Evolutionary conservation across 2,113 vertebrate genomes (phyloP).

Genomic region (Dipodomys stephensi): DNA sequence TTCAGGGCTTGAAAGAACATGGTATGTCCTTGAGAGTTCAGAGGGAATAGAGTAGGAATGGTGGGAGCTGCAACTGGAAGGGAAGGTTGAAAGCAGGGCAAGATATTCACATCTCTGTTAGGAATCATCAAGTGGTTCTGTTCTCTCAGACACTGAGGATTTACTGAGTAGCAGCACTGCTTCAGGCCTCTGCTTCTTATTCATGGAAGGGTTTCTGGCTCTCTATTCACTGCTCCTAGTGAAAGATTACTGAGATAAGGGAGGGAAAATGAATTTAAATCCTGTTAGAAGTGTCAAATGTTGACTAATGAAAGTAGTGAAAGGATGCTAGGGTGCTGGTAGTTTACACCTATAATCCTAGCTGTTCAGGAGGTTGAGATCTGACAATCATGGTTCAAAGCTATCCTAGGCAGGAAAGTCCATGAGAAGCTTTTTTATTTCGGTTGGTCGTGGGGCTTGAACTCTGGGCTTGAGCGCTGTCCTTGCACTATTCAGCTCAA

Average conservation of each 20-base stretch:
- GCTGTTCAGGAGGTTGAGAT: no score
- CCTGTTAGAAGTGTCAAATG: neutral
- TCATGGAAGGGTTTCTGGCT: neutral
- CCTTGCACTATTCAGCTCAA: no score
- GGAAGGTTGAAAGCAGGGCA: neutral
- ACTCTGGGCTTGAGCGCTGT: no score
- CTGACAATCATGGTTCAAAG: no score
- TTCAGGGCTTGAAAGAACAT: neutral
- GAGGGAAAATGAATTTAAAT: slow-evolving; percentile 30
- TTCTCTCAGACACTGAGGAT: neutral
- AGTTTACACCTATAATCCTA: no score
- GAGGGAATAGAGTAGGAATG: neutral
- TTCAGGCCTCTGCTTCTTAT: neutral
- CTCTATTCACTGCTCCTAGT: neutral
- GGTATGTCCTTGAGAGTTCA: neutral
- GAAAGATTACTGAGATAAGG: neutral
- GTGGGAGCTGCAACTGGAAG: neutral
- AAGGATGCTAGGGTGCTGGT: neutral
- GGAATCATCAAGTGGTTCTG: neutral
- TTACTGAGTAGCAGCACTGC: slow-evolving; percentile 7
- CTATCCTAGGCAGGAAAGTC: no score
- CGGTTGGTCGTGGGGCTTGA: no score
- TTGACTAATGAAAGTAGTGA: slow-evolving; percentile 32
- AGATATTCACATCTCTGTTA: neutral
- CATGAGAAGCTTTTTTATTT: no score